Base-by-base conservation (phyloP, 2,113 vertebrate species). In the Turdus rufiventris region DNA sequence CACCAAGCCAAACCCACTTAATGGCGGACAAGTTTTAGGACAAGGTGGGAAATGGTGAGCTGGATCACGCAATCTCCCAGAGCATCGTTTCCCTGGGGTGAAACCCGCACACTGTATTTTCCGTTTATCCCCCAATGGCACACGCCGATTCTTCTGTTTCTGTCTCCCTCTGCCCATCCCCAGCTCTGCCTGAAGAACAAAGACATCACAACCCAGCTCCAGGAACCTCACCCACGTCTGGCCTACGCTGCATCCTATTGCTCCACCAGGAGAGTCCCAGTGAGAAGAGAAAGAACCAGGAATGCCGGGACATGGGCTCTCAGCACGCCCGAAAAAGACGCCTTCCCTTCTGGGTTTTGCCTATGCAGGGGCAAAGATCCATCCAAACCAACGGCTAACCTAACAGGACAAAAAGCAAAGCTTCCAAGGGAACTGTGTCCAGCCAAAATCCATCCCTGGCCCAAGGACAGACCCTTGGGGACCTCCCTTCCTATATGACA, bases 101-200 rank as follows among this genome's bases (percentile, higher is more conserved):
- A 93, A 93, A 61, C 53, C n/a, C 29, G 3, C 33, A 24, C 48
- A 77, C 0, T 0, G 0, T 36, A 43, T 66, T 81, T 94, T 48
- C 38, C 47, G 56, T 65, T 89, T 94, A 85, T 65, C 42, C 67
- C 74, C 26, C 31, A 53, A 26, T 4, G 8, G 85, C 77, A 84
- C 38, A 47, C 0, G 12, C 45, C 0, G 3, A 53, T 91, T 70
- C 86, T 85, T 70, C 72, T 8, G 0, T 24, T 85, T 34, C 91
- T 90, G 67, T 48, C 75, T 91, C 71, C 17, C 40, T 88, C 85
- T 91, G 75, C 93, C 94, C 94, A 88, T 77, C 76, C 84, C 65
- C 57, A 92, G 75, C 67, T 77, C 85, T 86, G 91, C 92, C 89
- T 94, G 63, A 94, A 96, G 94, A 96, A 95, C 94, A 96, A 96